A percentile compares a stretch with the other conserved stretches of the same genome.
These are phyloP conservation scores for Lasioglossum oenotherae DNA, from an alignment of 2,888 invertebrate species.

Conservation along the genomic window DNA sequence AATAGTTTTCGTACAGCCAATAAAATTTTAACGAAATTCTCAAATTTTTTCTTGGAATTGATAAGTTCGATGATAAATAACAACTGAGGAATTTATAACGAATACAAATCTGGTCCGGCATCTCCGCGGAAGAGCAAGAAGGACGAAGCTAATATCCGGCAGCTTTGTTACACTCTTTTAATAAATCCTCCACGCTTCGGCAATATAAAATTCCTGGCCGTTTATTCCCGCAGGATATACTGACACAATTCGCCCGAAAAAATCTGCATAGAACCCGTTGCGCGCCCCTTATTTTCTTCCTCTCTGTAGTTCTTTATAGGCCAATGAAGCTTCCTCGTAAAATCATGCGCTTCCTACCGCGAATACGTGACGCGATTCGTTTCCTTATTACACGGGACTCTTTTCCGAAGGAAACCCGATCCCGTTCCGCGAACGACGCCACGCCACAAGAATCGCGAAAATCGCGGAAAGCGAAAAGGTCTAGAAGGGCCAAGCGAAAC, in stretches of 20 bases:
- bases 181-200: not conserved
- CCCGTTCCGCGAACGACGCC: not conserved
- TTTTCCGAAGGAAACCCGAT: not conserved
- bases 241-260: conserved; percentile 3
- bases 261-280: not conserved
- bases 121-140: not conserved
- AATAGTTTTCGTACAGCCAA: no score
- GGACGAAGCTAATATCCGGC: not conserved
- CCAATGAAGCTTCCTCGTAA: conserved; percentile 40
- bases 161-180: not conserved
- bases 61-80: not conserved
- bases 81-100: not conserved
- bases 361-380: conserved; percentile 47
- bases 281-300: not conserved
- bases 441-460: not conserved
- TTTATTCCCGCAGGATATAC: not conserved
- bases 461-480: not conserved
- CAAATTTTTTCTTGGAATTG: not conserved
- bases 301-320: conserved; percentile 31
- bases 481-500: not conserved
- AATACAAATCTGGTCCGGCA: not conserved
- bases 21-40: no score
- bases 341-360: conserved; percentile 30
- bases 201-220: not conserved
- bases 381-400: conserved; percentile 32